Percentiles rank a stretch among this genome's conserved stretches.
Evolutionary conservation across 2,113 vertebrate genomes (phyloP).

Genomic region (Pterocles orientalis): DNA sequence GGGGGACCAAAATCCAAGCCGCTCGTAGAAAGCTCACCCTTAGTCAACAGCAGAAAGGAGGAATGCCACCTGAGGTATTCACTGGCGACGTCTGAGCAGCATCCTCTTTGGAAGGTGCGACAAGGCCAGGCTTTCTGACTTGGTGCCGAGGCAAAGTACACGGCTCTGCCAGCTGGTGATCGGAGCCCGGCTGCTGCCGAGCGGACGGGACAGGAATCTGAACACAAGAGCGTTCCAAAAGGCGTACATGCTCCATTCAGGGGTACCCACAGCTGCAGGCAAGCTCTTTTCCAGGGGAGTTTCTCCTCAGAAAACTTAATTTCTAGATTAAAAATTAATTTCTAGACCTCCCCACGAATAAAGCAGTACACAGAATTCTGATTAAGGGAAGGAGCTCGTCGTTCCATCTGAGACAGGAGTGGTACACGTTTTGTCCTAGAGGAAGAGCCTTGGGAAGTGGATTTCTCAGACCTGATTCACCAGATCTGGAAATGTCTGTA

Average conservation of each 20-base stretch:
- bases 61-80: not conserved
- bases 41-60: not conserved
- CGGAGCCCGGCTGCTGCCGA: fast-evolving
- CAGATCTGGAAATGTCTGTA: not conserved
- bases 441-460: not conserved
- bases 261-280: not conserved
- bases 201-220: not conserved
- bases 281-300: not conserved
- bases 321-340: no score
- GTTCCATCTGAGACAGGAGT: not conserved
- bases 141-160: not conserved
- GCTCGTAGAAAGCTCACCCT: not conserved
- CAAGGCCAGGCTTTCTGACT: fast-evolving
- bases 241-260: not conserved
- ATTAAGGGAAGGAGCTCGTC: not conserved
- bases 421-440: not conserved
- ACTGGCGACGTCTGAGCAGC: not conserved
- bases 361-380: not conserved
- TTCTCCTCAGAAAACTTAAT: not conserved
- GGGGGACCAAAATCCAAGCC: not conserved
- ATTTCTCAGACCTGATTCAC: not conserved
- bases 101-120: not conserved
- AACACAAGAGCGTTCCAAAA: not conserved
- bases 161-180: not conserved
- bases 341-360: not conserved